Percentiles rank a stretch among this genome's conserved stretches.
These are phyloP conservation scores for Oostethus manadensis DNA, from an alignment of 2,113 vertebrate genomes.

Conservation along the genomic window DNA sequence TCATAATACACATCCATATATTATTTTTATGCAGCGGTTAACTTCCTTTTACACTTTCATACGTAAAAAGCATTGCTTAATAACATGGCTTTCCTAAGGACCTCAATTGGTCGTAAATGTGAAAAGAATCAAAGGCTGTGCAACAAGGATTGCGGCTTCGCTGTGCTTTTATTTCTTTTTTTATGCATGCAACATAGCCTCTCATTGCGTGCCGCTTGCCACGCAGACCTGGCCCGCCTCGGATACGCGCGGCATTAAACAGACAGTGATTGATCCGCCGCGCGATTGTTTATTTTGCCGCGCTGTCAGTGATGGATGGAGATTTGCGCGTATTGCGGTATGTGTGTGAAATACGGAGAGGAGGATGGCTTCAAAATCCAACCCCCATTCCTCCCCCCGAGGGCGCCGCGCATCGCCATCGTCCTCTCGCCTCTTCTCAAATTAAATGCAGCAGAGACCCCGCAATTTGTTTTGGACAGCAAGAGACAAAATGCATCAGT, in stretches of 20 bases:
- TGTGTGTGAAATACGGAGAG: constrained; percentile 44
- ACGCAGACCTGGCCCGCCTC: neutral
- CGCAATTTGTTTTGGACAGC: constrained; percentile 7
- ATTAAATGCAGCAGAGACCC: constrained; percentile 26
- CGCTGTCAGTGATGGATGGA: constrained; percentile 63
- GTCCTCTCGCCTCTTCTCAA: constrained; percentile 25
- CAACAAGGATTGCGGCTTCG: neutral
- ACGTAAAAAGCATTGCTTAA: too few species aligned
- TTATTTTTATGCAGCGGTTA: too few species aligned
- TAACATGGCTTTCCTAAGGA: too few species aligned
- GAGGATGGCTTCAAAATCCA: constrained; percentile 26
- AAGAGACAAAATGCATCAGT: too few species aligned
- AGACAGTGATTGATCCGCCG: constrained; percentile 67
- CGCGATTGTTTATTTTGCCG: constrained; percentile 68
- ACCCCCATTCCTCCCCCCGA: constrained; percentile 24
- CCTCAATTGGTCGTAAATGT: too few species aligned
- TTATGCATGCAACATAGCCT: neutral
- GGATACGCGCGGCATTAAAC: constrained; percentile 54
- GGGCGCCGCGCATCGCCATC: constrained; percentile 32
- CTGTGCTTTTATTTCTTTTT: neutral
- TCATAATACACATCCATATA: too few species aligned
- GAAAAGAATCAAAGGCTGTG: too few species aligned
- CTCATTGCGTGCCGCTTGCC: constrained; percentile 20
- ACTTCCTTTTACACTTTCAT: too few species aligned
- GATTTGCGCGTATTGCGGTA: constrained; percentile 45